These are phyloP conservation scores for Kuschelorhynchus macadamiae DNA, from an alignment of 2,888 invertebrate species.

Conservation along the genomic window DNA sequence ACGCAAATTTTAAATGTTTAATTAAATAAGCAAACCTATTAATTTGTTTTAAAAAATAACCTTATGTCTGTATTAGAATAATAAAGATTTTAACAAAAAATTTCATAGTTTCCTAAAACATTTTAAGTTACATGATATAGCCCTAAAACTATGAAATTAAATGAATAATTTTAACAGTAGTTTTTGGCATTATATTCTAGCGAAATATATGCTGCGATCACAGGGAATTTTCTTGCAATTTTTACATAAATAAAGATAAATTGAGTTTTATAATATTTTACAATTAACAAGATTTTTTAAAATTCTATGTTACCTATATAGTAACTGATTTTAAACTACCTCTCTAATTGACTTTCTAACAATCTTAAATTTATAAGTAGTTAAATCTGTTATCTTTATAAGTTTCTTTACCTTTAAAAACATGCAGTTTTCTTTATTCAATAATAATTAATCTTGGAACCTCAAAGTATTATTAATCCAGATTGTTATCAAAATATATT, in stretches of 20 bases:
- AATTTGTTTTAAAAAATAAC: not conserved
- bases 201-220: conserved; percentile 63
- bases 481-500: too few species aligned
- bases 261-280: conserved; percentile 19
- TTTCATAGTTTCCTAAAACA: not conserved
- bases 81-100: not conserved
- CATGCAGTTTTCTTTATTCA: too few species aligned
- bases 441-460: too few species aligned
- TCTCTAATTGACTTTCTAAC: conserved; percentile 31
- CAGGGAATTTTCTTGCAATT: conserved; percentile 63
- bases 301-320: too few species aligned
- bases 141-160: conserved; percentile 15
- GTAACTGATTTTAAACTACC: not conserved
- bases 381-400: too few species aligned
- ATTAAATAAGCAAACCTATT: too few species aligned
- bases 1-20: too few species aligned
- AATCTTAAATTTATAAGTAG: conserved; percentile 3
- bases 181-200: conserved; percentile 45
- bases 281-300: conserved; percentile 35
- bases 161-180: conserved; percentile 51
- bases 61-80: not conserved
- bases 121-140: conserved; percentile 5
- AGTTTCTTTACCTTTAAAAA: too few species aligned
- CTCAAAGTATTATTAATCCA: too few species aligned
- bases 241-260: conserved; percentile 52